Evolutionary conservation across 92 coral and sea anemone genomes (phyloP).

Genomic region (Actinernus sp.): DNA sequence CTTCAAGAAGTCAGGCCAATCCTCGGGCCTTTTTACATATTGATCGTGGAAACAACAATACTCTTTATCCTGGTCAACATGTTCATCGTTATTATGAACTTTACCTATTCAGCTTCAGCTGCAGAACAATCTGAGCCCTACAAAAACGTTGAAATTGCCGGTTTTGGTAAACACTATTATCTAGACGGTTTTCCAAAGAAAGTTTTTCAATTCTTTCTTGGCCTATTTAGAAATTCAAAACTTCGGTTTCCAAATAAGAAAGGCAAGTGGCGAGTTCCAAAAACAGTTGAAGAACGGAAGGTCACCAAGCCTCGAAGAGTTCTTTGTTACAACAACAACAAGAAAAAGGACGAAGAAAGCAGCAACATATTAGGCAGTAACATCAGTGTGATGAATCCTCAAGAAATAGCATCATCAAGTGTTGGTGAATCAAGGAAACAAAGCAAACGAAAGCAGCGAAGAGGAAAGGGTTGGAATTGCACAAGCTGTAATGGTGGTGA

Average conservation of each 20-base stretch:
- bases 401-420: not conserved
- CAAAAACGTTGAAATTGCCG: constrained; percentile 54
- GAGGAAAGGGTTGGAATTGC: no score
- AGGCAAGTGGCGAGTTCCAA: not conserved
- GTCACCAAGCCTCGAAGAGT: not conserved
- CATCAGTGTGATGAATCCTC: not conserved
- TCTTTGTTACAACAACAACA: no score
- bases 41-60: constrained; percentile 54
- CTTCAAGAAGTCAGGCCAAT: constrained; percentile 44
- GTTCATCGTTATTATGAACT: constrained; percentile 76
- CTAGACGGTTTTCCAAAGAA: not conserved
- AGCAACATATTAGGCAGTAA: no score
- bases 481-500: no score
- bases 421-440: no score
- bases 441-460: no score
- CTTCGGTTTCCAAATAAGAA: not conserved
- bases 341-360: no score
- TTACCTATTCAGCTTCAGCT: constrained; percentile 53
- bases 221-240: not conserved
- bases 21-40: constrained; percentile 71
- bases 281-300: not conserved
- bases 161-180: constrained; percentile 43
- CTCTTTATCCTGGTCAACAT: constrained; percentile 67
- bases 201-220: not conserved
- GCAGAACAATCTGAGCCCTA: constrained; percentile 34